Evolutionary conservation across 2,888 invertebrate genomes (phyloP).

Genomic region (Caenorhabditis japonica): DNA sequence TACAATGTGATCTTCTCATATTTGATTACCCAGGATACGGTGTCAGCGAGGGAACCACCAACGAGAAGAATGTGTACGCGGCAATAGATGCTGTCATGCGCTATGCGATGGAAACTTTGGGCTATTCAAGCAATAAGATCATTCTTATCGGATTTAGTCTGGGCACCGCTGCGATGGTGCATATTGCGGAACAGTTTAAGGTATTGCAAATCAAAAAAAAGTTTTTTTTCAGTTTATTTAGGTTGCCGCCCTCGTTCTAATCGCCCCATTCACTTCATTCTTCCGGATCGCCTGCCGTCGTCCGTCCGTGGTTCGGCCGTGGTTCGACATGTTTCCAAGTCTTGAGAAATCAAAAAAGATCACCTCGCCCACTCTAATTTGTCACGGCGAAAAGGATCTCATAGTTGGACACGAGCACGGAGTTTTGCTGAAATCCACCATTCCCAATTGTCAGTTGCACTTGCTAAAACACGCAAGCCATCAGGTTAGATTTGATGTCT

Average conservation of each 20-base stretch:
- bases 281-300: constrained; percentile 49
- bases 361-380: constrained; percentile 58
- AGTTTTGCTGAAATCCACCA: constrained; percentile 31
- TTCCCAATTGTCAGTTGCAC: constrained; percentile 48
- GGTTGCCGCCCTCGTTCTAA: constrained; percentile 58
- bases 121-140: constrained; percentile 53
- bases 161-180: constrained; percentile 53
- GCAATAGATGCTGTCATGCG: constrained; percentile 53
- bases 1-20: constrained; percentile 61
- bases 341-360: constrained; percentile 55
- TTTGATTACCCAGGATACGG: constrained; percentile 67
- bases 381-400: constrained; percentile 59
- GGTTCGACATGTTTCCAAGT: constrained; percentile 60
- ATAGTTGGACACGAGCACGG: constrained; percentile 57
- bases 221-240: constrained; percentile 7
- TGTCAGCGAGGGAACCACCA: constrained; percentile 55
- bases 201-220: background rate
- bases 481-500: constrained; percentile 32
- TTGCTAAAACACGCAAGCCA: constrained; percentile 54
- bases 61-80: constrained; percentile 56
- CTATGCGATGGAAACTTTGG: constrained; percentile 52
- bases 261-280: constrained; percentile 67
- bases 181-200: constrained; percentile 43
- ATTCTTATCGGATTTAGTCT: constrained; percentile 63
- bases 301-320: constrained; percentile 23